These are phyloP conservation scores for Ericerus pela DNA, from an alignment of 1,140 invertebrate species.

Conservation along the genomic window DNA sequence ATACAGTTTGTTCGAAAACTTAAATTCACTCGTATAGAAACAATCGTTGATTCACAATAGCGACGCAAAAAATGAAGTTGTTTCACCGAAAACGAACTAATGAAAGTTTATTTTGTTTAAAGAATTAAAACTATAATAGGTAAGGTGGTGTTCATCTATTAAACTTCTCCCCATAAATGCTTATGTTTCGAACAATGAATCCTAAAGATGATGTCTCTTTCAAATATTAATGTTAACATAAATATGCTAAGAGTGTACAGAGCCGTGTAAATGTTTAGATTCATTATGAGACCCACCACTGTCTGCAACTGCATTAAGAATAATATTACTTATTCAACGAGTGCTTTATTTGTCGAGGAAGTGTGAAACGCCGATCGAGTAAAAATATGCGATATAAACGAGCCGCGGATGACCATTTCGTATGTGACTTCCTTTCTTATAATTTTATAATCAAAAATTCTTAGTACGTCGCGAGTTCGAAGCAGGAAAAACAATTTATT, in stretches of 20 bases:
- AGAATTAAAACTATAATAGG: too few relatives aligned
- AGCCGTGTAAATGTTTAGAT: slow-evolving; percentile 10
- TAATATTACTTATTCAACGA: not conserved
- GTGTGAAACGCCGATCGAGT: slow-evolving; percentile 1
- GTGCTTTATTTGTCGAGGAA: not conserved
- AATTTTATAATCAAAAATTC: too few relatives aligned
- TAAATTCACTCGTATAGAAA: too few relatives aligned
- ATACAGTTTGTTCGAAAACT: too few relatives aligned
- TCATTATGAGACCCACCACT: slow-evolving; percentile 8
- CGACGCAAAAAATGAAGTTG: too few relatives aligned
- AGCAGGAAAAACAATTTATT: too few relatives aligned
- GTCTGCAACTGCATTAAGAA: not conserved
- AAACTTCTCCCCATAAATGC: slow-evolving; percentile 4
- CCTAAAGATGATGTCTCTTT: not conserved
- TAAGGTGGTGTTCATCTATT: too few relatives aligned
- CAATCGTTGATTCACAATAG: too few relatives aligned
- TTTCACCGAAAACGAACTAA: too few relatives aligned
- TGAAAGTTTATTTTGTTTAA: too few relatives aligned
- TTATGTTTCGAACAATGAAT: slow-evolving; percentile 6
- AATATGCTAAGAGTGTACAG: slow-evolving; percentile 11
- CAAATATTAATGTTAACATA: slow-evolving; percentile 6
- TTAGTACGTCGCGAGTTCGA: too few relatives aligned
- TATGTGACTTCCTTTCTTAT: slow-evolving; percentile 5
- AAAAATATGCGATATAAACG: not conserved
- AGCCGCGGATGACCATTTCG: not conserved